Evolutionary conservation across 2,113 vertebrate species (phyloP), one percentile per base, ranked within the genome.

Genomic region (Mustelus asterias): DNA sequence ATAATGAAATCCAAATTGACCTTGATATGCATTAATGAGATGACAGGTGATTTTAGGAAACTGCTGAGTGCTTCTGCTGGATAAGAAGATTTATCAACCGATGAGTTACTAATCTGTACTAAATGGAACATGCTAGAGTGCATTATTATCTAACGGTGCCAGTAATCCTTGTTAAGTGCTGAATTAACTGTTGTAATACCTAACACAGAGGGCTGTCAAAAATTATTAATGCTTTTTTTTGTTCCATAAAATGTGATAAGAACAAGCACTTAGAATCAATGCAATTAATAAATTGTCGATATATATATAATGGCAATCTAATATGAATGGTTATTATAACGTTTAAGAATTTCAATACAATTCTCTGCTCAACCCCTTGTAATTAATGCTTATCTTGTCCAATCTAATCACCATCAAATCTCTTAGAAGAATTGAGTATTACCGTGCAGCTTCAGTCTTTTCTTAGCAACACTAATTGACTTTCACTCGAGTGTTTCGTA

Each of bases 61-160:
- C 90, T 97, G 96, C 96, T 97, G 96, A 97, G 83, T 96, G 96
- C 96, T 96, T 95, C 72, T 95, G 70, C 96, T 86, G 41, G 88
- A 78, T 97, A 97, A 97, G 96, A 96, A 96, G 96, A 96, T 96
- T 97, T 96, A 95, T 96, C 95, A 96, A 58, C n/a, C 29, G 95
- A 41, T 97, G 96, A 97, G 88, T 97, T 96, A 96, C 76, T 78
- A 20, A 96, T 93, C 70, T 70, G 41, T 16, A 72, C 26, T 60
- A 54, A 90, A 90, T 60, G 24, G 48, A 90, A 90, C 37, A 72
- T 41, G 54, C 69, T 54, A 60, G 60, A 72, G 65, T 95, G 37
- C 41, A 95, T 95, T 48, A 72, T 72, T 95, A 54, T 54, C 33
- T 22, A 95, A 95, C 69, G 14, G 67, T 48, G 3, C 5, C 3